Conservation (phyloP, 2,797 vertebrate species). For the Danio tinwini region DNA sequence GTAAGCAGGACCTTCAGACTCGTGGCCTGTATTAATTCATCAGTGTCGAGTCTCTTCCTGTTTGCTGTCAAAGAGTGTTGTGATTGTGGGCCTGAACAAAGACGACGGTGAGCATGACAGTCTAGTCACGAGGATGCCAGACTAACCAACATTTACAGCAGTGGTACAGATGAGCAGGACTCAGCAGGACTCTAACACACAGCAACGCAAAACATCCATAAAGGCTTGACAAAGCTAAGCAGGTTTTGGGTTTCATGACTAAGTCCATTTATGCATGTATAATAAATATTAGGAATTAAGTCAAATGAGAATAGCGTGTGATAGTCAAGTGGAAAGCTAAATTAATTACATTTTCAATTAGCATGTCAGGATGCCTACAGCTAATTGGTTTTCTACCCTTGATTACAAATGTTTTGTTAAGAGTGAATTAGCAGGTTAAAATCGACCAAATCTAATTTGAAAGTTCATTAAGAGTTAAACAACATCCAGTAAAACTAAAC, state of each 20-base stretch:
- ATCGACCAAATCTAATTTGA: slow-evolving; percentile 58
- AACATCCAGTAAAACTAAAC: not conserved
- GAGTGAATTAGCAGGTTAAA: slow-evolving; percentile 53
- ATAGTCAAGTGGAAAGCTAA: slow-evolving; percentile 26
- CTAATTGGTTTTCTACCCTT: slow-evolving; percentile 58
- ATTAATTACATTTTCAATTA: slow-evolving; percentile 56
- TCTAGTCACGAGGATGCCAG: slow-evolving; percentile 12
- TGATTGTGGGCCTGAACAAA: slow-evolving; percentile 33
- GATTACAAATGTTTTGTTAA: slow-evolving; percentile 54
- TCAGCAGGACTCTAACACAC: slow-evolving; percentile 20
- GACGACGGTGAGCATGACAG: not conserved
- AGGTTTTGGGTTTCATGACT: not conserved
- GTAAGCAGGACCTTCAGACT: not conserved
- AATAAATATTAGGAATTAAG: not conserved
- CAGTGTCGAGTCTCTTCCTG: slow-evolving; percentile 7
- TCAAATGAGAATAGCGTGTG: not conserved
- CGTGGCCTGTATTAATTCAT: not conserved
- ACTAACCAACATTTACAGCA: not conserved
- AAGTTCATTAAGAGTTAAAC: slow-evolving; percentile 60
- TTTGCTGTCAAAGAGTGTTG: slow-evolving; percentile 26
- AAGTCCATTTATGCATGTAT: not conserved
- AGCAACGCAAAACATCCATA: not conserved
- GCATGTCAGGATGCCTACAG: slow-evolving; percentile 36
- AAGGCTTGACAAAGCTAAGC: not conserved
- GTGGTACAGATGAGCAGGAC: slow-evolving; percentile 34